Evolutionary conservation across 1,140 invertebrate genomes (phyloP), one percentile per base, ranked within the genome.

Genomic region (Macrobrachium rosenbergii): DNA sequence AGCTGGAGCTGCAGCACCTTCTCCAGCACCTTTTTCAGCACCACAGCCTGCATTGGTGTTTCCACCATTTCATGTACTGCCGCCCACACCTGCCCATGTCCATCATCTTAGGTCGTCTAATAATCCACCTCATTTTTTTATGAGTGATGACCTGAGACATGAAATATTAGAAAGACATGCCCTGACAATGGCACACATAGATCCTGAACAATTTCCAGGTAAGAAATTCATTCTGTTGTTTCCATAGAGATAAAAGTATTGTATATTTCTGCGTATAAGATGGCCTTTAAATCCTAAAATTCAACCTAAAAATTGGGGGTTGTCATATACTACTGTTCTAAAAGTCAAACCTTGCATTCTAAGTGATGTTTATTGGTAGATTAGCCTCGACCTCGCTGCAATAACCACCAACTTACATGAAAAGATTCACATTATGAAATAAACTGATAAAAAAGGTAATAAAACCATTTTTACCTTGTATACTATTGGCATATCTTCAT

Each of bases 151-250:
- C 91, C 92, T 97, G 76, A 94, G 95, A 76, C 90, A 94, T 90
- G 96, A 97, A 90, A 94, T 97, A 89, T 92, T 97, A 82, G 94
- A 95, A 90, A 94, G 95, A 91, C 96, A 96, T 92, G 94, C 95
- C 52, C 91, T 97, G 52, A 94, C 94, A 16, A 92, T 96, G 90
- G 93, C 95, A 64, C 92, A 96, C 90, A 94, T 95, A 11, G 95
- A 96, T 92, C 93, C 93, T 45, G 92, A 93, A 83, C 92, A 94
- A 90, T 94, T 93, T 92, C 93, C 94, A 90, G 93, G 94, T 94
- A 90, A 91, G 83, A 63, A 10, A 28, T 11, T 21, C 17, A n/a
- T 80, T 80, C 37, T 72, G 21, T 72, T 23, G 12, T 7, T 23
- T 37, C 7, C 21, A 0, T 43, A 14, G 8, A 72, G 21, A 72